Evolutionary conservation across 2,113 vertebrate species (phyloP), one percentile per base, ranked within the genome.

Genomic region (Nothocercus julius): DNA sequence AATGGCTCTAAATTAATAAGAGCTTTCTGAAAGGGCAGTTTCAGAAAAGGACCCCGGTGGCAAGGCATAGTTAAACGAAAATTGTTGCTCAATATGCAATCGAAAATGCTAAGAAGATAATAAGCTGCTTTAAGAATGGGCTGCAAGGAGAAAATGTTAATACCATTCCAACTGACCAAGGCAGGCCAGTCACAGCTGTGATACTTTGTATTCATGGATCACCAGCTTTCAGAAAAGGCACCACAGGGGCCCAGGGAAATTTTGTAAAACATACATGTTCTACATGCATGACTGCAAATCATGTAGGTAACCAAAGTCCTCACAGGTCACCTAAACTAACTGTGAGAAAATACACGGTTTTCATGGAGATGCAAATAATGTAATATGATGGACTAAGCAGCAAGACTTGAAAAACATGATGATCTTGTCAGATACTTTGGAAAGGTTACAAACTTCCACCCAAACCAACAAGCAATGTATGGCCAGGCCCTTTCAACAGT

Each of bases 1-100:
- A 78, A 70, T 61, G 76, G 73, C 80, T 92, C 45, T 78, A 83
- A 92, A 92, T 42, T 45, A 78, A 83, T 49, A 49, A 22, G 20
- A 21, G 49, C 49, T 49, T 49, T 49, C 49, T 49, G 49, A 49
- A 49, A 49, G 21, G 49, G 49, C 83, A 12, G 42, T 92, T 93
- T 90, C 8, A 18, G 59, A 67, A 90, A 68, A 64, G 0, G 0
- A 44, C 36, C 28, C 75, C 53, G 27, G 68, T 54, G 79, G 88
- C 82, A 82, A 47, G 5, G 10, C 56, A 38, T 4, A 89, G 53
- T 49, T 85, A 59, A 88, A 9, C 47, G 62, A 68, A 76, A 72
- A 45, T 34, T 0, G 5, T 68, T 84, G 44, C 58, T 87, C 85
- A 59, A 18, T 42, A 54, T 14, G 36, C 63, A 83, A 67, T 70